Conservation (phyloP, 2,888 invertebrate species). For the Chromoteleia sp. region DNA sequence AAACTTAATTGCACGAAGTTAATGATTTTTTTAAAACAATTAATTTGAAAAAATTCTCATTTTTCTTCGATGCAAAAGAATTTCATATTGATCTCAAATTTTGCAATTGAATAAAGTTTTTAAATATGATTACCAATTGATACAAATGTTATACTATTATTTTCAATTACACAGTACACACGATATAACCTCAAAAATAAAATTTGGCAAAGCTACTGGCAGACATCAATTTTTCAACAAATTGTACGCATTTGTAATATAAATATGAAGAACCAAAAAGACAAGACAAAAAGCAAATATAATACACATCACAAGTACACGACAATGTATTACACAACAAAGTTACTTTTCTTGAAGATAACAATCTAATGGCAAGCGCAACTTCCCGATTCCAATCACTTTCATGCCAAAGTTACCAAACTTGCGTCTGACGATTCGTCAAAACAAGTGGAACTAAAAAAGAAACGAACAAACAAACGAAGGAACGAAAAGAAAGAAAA, state of each 20-base stretch:
- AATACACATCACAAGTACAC: not conserved
- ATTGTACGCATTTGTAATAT: too few relatives aligned
- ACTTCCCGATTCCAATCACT: conserved; percentile 19
- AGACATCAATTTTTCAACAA: too few relatives aligned
- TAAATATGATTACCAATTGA: too few relatives aligned
- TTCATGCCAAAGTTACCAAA: conserved; percentile 12
- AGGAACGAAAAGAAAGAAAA: not conserved
- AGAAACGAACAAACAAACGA: not conserved
- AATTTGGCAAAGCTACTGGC: too few relatives aligned
- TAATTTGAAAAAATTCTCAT: too few relatives aligned
- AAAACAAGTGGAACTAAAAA: not conserved
- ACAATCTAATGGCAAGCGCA: not conserved
- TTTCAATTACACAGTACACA: too few relatives aligned
- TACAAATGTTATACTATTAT: too few relatives aligned
- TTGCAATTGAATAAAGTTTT: too few relatives aligned
- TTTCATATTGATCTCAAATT: too few relatives aligned
- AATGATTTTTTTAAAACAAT: too few relatives aligned
- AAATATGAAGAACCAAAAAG: not conserved
- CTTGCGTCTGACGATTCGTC: conserved; percentile 16
- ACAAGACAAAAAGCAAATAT: not conserved
- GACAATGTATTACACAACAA: conserved; percentile 1
- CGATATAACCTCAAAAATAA: too few relatives aligned
- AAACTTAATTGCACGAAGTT: not conserved
- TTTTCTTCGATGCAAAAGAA: too few relatives aligned
- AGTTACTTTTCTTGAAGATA: not conserved